Conservation (phyloP, 2,888 invertebrate genomes). For the Andrena minutula region DNA sequence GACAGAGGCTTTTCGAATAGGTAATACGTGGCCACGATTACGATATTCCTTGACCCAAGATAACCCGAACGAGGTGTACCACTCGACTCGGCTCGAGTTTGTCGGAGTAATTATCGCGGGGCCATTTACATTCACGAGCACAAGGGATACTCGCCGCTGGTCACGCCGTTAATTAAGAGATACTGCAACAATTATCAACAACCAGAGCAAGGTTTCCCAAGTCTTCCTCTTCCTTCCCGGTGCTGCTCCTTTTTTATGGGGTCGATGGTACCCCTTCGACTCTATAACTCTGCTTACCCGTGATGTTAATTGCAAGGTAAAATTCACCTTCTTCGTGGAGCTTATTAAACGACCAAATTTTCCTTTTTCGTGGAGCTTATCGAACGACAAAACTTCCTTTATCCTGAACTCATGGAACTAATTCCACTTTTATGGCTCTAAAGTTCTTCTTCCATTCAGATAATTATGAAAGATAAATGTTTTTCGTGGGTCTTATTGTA, state of each 20-base stretch:
- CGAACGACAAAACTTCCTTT: too few relatives aligned
- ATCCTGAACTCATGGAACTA: not conserved
- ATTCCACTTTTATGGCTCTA: not conserved
- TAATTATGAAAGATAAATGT: too few relatives aligned
- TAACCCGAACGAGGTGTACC: conserved; percentile 48
- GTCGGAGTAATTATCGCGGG: conserved; percentile 55
- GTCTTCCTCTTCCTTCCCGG: not conserved
- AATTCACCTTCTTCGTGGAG: too few relatives aligned
- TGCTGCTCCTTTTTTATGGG: not conserved
- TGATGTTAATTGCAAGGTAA: too few relatives aligned
- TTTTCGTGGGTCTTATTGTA: too few relatives aligned
- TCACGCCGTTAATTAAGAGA: conserved; percentile 54
- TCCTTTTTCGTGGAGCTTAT: too few relatives aligned
- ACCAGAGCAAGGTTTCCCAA: not conserved
- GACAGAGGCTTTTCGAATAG: not conserved
- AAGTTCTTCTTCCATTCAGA: not conserved
- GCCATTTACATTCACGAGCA: conserved; percentile 43
- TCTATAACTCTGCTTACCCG: not conserved
- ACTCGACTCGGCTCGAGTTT: conserved; percentile 24
- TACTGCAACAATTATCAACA: conserved; percentile 43
- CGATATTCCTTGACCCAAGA: conserved; percentile 42
- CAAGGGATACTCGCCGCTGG: conserved; percentile 30
- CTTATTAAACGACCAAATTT: too few relatives aligned
- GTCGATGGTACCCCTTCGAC: conserved; percentile 15
- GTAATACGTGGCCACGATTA: not conserved